A percentile compares a stretch with the other conserved stretches of the same genome.
Evolutionary conservation across 1,140 invertebrate species (phyloP).

Genomic region (Sarcophaga bullata): DNA sequence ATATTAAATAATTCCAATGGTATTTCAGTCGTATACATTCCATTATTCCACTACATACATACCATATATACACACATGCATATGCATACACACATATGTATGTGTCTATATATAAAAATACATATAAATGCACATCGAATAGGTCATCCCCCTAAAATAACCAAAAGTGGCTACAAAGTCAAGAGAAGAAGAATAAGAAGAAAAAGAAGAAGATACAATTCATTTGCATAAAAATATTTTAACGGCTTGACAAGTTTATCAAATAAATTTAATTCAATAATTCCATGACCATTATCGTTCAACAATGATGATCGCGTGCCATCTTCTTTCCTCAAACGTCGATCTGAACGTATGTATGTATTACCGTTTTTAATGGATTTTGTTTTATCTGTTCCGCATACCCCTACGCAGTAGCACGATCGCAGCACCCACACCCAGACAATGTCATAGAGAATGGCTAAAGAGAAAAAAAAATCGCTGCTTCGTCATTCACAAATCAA

Average conservation of each 20-base stretch:
- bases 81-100: neutral
- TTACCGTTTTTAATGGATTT: too few species aligned
- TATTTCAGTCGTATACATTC: too few species aligned
- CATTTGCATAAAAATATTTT: neutral
- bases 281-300: neutral
- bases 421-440: neutral
- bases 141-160: too few species aligned
- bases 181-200: too few species aligned
- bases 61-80: too few species aligned
- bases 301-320: conserved; percentile 16
- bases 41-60: too few species aligned
- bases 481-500: neutral
- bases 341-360: neutral
- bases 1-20: too few species aligned
- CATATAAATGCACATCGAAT: neutral
- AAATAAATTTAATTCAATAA: neutral
- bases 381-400: too few species aligned
- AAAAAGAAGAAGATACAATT: neutral
- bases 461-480: neutral
- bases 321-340: neutral
- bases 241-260: conserved; percentile 5
- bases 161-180: too few species aligned
- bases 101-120: too few species aligned
- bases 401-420: neutral
- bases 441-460: too few species aligned